Evolutionary conservation across 2,113 vertebrate genomes (phyloP).

Genomic region (Polypterus senegalus): DNA sequence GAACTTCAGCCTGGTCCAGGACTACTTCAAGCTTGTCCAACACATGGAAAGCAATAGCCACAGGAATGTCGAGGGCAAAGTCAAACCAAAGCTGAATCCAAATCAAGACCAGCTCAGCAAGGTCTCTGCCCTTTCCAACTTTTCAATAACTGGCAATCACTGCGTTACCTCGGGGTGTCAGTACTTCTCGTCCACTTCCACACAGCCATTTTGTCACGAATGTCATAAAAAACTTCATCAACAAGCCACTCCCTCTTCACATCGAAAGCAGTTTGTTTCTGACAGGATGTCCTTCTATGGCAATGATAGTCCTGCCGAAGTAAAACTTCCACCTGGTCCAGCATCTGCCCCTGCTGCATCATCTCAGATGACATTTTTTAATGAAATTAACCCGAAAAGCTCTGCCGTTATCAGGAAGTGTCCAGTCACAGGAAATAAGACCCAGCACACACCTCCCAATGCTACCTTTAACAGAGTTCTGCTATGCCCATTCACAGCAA

Average conservation of each 20-base stretch:
- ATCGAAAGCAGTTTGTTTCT: no score
- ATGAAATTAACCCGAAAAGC: not conserved
- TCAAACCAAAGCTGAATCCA: no score
- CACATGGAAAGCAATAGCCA: constrained; percentile 1
- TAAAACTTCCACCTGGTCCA: not conserved
- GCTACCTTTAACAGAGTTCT: no score
- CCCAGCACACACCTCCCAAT: no score
- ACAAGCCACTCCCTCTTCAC: not conserved
- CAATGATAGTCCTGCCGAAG: not conserved
- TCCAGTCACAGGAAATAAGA: no score
- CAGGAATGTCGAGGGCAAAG: not conserved
- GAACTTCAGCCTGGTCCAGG: constrained; percentile 13
- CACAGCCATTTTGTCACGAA: constrained; percentile 7
- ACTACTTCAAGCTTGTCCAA: constrained; percentile 15
- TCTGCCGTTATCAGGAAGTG: no score
- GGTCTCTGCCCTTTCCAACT: not conserved
- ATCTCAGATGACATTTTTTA: not conserved
- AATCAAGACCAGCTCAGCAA: not conserved
- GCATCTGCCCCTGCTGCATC: constrained; percentile 1
- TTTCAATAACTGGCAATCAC: constrained; percentile 6
- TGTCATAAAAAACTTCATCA: not conserved
- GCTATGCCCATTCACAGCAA: not conserved
- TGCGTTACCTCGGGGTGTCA: constrained; percentile 5
- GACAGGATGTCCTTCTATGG: not conserved
- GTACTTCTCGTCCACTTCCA: constrained; percentile 12